phyloP scores from a whole-genome alignment of 2,888 invertebrate species.

The Hesperia comma region DNA sequence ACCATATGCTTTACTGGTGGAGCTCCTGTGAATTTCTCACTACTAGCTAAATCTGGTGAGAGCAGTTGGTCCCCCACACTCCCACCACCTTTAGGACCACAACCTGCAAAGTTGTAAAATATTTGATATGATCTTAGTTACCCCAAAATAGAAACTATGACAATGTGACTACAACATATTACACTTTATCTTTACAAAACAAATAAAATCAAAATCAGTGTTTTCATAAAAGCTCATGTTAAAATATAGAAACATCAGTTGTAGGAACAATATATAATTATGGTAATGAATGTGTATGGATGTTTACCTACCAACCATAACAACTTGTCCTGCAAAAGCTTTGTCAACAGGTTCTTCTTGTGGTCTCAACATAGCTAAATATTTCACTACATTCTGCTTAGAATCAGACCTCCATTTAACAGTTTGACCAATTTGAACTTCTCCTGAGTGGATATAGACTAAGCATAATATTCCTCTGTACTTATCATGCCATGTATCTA shows the following conservation, averaged over 20 bases:
- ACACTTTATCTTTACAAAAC: too few relatives aligned
- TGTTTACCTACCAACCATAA: conserved; percentile 86
- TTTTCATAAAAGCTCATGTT: too few relatives aligned
- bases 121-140: not conserved
- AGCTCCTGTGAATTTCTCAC: conserved; percentile 47
- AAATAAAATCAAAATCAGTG: too few relatives aligned
- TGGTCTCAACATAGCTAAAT: conserved; percentile 91
- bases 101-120: conserved; percentile 54
- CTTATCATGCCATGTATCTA: conserved; percentile 97
- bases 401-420: conserved; percentile 88
- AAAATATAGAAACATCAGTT: too few relatives aligned
- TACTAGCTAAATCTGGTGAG: conserved; percentile 59
- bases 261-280: too few relatives aligned
- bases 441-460: conserved; percentile 91
- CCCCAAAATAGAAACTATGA: too few relatives aligned
- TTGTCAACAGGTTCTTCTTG: conserved; percentile 86
- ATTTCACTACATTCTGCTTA: conserved; percentile 91
- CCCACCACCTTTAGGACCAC: conserved; percentile 76
- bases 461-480: conserved; percentile 92
- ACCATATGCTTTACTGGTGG: conserved; percentile 77
- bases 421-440: conserved; percentile 88
- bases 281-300: too few relatives aligned
- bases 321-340: conserved; percentile 96
- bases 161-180: too few relatives aligned
- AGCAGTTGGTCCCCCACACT: conserved; percentile 73